A percentile compares a stretch with the other conserved stretches of the same genome.
Evolutionary conservation across 2,113 vertebrate species (phyloP).

Genomic region (Aegotheles bennettii): DNA sequence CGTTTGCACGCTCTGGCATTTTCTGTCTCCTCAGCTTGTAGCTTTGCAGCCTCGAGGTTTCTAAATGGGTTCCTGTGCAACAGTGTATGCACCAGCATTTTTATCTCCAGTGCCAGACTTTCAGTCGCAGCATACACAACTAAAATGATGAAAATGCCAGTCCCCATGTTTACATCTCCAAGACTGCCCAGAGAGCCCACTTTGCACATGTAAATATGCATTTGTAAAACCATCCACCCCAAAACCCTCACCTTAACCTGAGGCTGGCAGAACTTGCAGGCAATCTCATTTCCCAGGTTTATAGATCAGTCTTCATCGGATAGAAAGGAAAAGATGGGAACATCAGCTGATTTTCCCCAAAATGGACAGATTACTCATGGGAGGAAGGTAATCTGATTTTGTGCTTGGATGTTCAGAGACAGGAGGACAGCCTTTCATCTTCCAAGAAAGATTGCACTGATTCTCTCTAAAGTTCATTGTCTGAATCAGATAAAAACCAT

Average conservation of each 20-base stretch:
- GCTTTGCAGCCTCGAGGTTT: conserved; percentile 7
- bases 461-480: not conserved
- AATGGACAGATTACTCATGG: not conserved
- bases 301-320: not conserved
- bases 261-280: not conserved
- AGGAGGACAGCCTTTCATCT: conserved; percentile 15
- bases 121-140: not conserved
- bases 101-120: conserved; percentile 14
- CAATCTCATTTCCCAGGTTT: not conserved
- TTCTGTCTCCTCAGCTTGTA: not conserved
- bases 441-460: not conserved
- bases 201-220: not conserved
- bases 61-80: not conserved
- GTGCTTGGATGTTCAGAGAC: not conserved
- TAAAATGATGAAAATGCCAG: not conserved
- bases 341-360: not conserved
- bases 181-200: not conserved
- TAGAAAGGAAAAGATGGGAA: not conserved
- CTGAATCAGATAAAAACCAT: conserved; percentile 29
- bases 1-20: not conserved
- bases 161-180: not conserved
- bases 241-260: not conserved
- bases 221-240: not conserved
- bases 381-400: not conserved
- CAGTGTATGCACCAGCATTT: not conserved